Percentiles rank a stretch among this genome's conserved stretches.
phyloP scores from a whole-genome alignment of 2,797 vertebrate species.

The Momotus momota region DNA sequence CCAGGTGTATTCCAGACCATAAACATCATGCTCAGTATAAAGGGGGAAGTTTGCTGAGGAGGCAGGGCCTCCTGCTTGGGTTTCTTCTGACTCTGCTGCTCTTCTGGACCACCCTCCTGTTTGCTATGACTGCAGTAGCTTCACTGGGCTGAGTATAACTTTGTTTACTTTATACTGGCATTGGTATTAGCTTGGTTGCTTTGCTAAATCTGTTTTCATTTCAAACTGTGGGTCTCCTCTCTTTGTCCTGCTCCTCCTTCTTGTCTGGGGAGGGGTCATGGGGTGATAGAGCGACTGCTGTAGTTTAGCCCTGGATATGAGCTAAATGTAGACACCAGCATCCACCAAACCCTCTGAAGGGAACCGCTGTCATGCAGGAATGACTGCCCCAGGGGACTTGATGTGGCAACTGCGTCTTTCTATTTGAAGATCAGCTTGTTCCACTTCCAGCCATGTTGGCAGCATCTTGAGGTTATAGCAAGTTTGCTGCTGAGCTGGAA shows the following conservation, averaged over 20 bases:
- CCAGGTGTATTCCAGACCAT: not conserved
- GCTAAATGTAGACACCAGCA: not conserved
- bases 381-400: not conserved
- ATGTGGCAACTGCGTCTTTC: not conserved
- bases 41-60: not conserved
- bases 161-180: not conserved
- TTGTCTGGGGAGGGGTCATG: not conserved
- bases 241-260: not conserved
- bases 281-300: not conserved
- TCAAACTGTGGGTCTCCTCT: not conserved
- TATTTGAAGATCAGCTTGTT: not conserved
- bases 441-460: not conserved
- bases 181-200: not conserved
- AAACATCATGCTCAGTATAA: not conserved
- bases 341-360: not conserved
- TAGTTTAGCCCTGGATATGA: not conserved
- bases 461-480: not conserved
- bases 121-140: not conserved
- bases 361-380: not conserved
- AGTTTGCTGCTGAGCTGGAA: accelerated
- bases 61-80: not conserved
- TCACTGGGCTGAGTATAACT: not conserved
- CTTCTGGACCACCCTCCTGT: not conserved
- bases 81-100: not conserved
- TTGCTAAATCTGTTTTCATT: not conserved